A percentile compares a stretch with the other conserved stretches of the same genome.
phyloP scores from a whole-genome alignment of 2,888 invertebrate genomes.

The Lymantria monacha region DNA sequence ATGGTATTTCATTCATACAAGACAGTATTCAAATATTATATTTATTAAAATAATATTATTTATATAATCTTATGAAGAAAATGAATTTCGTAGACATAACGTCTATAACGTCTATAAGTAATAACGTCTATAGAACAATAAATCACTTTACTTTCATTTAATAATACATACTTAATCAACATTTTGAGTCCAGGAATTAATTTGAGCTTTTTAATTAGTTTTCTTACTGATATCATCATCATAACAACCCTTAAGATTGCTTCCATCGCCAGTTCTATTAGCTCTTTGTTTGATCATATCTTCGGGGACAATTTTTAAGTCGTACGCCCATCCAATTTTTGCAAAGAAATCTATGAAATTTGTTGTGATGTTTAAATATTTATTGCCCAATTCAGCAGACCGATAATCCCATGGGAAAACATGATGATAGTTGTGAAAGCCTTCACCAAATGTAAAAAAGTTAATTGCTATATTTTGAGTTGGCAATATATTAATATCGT shows the following conservation, averaged over 20 bases:
- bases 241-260: constrained; percentile 34
- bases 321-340: constrained; percentile 55
- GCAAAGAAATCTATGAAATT: constrained; percentile 53
- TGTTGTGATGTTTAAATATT: constrained; percentile 44
- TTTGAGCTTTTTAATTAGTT: too few relatives aligned
- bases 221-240: background rate
- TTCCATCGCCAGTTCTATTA: constrained; percentile 49
- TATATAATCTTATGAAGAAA: too few relatives aligned
- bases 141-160: too few relatives aligned
- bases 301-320: constrained; percentile 42
- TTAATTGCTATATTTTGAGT: constrained; percentile 37
- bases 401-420: constrained; percentile 56
- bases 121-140: too few relatives aligned
- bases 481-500: constrained; percentile 56
- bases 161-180: too few relatives aligned
- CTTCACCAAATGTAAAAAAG: constrained; percentile 46
- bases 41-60: too few relatives aligned
- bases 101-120: too few relatives aligned
- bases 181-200: too few relatives aligned
- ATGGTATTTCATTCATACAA: too few relatives aligned
- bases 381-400: constrained; percentile 54
- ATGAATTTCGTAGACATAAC: too few relatives aligned
- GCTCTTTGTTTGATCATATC: constrained; percentile 35
- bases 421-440: constrained; percentile 59
- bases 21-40: too few relatives aligned